Evolutionary conservation across 2,113 vertebrate species (phyloP).

Genomic region (Catharus fuscescens): DNA sequence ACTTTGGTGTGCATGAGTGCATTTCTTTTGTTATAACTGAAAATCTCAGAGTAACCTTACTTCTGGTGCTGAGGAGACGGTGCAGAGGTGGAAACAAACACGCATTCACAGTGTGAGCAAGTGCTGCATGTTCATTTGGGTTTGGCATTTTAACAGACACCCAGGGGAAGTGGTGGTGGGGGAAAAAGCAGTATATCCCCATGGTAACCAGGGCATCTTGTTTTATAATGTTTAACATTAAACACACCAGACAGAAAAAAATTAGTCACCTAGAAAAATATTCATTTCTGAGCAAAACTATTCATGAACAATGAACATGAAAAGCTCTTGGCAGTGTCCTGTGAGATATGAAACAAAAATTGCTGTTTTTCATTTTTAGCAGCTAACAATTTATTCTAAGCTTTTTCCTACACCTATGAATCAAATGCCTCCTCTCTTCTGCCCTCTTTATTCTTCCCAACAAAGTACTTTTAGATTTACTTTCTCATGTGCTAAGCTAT

Average conservation of each 20-base stretch:
- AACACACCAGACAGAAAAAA: background rate
- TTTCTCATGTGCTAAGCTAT: background rate
- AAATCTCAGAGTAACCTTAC: background rate
- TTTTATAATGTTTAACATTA: background rate
- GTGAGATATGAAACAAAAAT: background rate
- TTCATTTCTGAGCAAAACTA: background rate
- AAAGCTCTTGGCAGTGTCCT: background rate
- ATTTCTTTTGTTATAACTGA: background rate
- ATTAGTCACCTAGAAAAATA: background rate
- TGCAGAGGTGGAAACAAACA: background rate
- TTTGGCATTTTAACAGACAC: slow-evolving; percentile 23
- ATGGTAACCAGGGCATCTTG: slow-evolving; percentile 54
- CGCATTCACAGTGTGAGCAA: background rate
- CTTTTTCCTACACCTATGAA: background rate
- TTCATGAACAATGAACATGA: background rate
- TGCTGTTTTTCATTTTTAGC: background rate
- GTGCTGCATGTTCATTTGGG: background rate
- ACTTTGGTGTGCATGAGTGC: background rate
- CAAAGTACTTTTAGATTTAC: background rate
- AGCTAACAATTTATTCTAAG: background rate
- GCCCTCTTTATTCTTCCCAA: background rate
- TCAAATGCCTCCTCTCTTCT: background rate
- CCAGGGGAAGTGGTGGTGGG: background rate
- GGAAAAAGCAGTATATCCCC: background rate
- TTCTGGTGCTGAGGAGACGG: background rate